Conservation (phyloP, 1,140 invertebrate genomes). For the Chironomus tepperi region DNA sequence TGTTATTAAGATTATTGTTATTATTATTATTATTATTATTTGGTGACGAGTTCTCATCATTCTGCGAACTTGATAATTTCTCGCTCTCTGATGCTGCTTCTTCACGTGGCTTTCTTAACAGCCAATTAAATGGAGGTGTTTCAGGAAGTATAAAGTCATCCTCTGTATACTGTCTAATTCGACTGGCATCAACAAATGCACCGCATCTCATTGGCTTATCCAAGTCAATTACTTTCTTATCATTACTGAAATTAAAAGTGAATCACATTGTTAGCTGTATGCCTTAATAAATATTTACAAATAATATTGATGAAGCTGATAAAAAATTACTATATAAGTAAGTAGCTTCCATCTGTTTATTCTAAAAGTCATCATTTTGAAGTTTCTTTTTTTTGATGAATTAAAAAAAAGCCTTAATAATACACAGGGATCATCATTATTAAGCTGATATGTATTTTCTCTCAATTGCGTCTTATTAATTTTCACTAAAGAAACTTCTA, state of each 20-base stretch:
- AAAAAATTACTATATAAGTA: too few relatives aligned
- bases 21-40: slow-evolving; percentile 31
- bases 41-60: neutral
- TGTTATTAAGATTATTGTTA: slow-evolving; percentile 31
- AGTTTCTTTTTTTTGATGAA: too few relatives aligned
- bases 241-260: slow-evolving; percentile 39
- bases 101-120: slow-evolving; percentile 41
- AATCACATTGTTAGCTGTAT: neutral
- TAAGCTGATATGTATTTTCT: too few relatives aligned
- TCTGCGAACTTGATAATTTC: neutral
- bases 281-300: slow-evolving; percentile 6
- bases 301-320: neutral
- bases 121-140: slow-evolving; percentile 56
- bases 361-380: too few relatives aligned
- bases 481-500: too few relatives aligned
- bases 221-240: slow-evolving; percentile 48
- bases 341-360: too few relatives aligned
- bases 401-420: too few relatives aligned
- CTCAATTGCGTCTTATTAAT: too few relatives aligned
- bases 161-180: slow-evolving; percentile 44
- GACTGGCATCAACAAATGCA: slow-evolving; percentile 52
- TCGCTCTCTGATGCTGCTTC: neutral
- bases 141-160: slow-evolving; percentile 53
- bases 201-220: slow-evolving; percentile 59
- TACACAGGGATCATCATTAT: too few relatives aligned